Conservation (phyloP, 2,888 invertebrate genomes). For the Brenthis ino region DNA sequence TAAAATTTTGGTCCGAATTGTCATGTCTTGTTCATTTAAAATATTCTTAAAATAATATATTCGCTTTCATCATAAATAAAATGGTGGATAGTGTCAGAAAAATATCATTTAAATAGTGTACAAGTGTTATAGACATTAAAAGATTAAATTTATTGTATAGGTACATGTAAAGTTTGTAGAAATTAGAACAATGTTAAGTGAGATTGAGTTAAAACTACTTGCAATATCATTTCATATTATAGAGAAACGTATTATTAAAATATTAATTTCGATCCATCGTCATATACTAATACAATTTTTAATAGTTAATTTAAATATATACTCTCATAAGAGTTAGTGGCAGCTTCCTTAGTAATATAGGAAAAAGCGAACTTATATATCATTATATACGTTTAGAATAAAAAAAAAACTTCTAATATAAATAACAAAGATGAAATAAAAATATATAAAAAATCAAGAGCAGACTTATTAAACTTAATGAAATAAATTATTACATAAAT, state of each 20-base stretch:
- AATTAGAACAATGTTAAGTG: slow-evolving; percentile 7
- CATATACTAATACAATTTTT: neutral
- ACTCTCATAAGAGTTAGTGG: slow-evolving; percentile 4
- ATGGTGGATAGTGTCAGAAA: slow-evolving; percentile 4
- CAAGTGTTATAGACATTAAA: slow-evolving; percentile 12
- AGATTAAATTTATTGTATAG: slow-evolving; percentile 11
- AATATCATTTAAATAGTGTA: slow-evolving; percentile 16
- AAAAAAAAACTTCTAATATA: neutral
- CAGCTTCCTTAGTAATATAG: slow-evolving; percentile 5
- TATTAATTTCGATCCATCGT: slow-evolving; percentile 11
- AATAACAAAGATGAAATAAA: slow-evolving; percentile 1
- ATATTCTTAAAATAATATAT: slow-evolving; percentile 15
- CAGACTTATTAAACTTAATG: slow-evolving; percentile 18
- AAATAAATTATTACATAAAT: slow-evolving; percentile 27
- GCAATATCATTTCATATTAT: neutral
- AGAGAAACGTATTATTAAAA: slow-evolving; percentile 11
- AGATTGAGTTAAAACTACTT: slow-evolving; percentile 5
- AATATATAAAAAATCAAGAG: slow-evolving; percentile 19
- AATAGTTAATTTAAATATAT: neutral
- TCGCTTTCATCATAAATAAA: neutral
- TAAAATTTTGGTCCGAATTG: slow-evolving; percentile 69
- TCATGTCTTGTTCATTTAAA: slow-evolving; percentile 27
- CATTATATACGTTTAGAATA: neutral
- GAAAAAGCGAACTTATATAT: too few species aligned
- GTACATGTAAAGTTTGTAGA: slow-evolving; percentile 16